Base-by-base conservation (phyloP, 1,140 invertebrate genomes). In the Pogonomyrmex californicus region DNA sequence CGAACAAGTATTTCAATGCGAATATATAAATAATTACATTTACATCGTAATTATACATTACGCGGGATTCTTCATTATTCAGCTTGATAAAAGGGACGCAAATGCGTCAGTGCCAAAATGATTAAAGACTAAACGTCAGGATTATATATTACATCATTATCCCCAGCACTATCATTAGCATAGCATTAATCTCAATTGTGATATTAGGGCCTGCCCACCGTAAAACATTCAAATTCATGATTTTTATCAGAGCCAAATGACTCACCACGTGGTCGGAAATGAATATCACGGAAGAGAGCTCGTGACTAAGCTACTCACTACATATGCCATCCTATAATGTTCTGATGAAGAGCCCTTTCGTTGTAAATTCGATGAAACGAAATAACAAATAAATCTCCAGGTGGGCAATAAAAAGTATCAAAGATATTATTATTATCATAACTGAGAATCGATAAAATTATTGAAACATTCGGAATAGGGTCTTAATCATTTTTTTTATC, bases 101-200 rank as follows among this genome's bases (percentile, higher is more conserved):
- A 73, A 63, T 73, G 44, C 51, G 79, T 83, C 68, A 73, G 54
- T 47, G 79, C 68, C 68, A 60, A 62, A 83, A 60, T 83, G 68
- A 83, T 75, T 83, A 83, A 83, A 83, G 51, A 60, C 41, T 60
- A 60, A 17, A 38, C 12, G 66, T 60, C 79, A 49, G 54, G 41
- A 38, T 73, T 83, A 60, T 83, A 60, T 62, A 75, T 83, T 75
- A 75, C 71, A 75, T 75, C 54, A 82, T 73, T 60, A 82, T 51
- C 54, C 12, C 54, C 12, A 36, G 33, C 79, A 33, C 54, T 73
- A 47, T 82, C 79, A 75, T 83, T 83, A 83, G 68, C 79, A 75
- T 75, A 83, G 41, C 79, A 83, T 83, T 83, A 83, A 73, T 83
- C 68, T 83, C 79, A 73, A 83, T 83, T 75, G 79, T 44, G 68